Conservation (phyloP, 1,140 invertebrate species). For the Linepithema humile region DNA sequence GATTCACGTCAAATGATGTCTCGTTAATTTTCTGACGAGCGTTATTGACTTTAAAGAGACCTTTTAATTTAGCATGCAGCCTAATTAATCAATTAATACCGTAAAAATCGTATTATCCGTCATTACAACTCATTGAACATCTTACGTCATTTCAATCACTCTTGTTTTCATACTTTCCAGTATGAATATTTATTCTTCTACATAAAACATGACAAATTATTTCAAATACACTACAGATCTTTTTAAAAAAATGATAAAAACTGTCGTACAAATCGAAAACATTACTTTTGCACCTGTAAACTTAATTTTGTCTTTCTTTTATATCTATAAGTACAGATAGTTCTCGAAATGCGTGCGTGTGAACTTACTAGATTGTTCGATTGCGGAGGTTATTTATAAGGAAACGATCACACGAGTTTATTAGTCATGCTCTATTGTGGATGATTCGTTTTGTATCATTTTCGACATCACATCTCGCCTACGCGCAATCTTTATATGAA, state of each 20-base stretch:
- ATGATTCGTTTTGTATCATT: slow-evolving; percentile 52
- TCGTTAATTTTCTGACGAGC: slow-evolving; percentile 1
- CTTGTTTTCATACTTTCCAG: background rate
- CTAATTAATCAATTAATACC: slow-evolving; percentile 60
- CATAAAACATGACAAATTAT: too few species aligned
- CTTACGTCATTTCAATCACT: background rate
- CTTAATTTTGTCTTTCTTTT: background rate
- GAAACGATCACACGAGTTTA: slow-evolving; percentile 58
- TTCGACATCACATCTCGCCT: slow-evolving; percentile 49
- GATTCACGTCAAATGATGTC: slow-evolving; percentile 25
- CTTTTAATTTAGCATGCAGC: slow-evolving; percentile 49
- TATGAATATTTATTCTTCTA: background rate
- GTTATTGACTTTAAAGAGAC: slow-evolving; percentile 53
- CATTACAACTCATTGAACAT: slow-evolving; percentile 18
- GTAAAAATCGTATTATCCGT: slow-evolving; percentile 55
- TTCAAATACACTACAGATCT: background rate
- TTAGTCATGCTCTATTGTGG: slow-evolving; percentile 62
- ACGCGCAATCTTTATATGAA: slow-evolving; percentile 41
- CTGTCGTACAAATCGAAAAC: background rate
- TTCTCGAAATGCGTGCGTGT: background rate
- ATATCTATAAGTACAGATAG: background rate
- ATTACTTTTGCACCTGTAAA: background rate
- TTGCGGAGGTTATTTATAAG: slow-evolving; percentile 57
- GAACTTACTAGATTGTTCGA: slow-evolving; percentile 50
- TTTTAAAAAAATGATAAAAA: background rate